phyloP scores from a whole-genome alignment of 1,140 invertebrate genomes.

The Drosophila suzukii region DNA sequence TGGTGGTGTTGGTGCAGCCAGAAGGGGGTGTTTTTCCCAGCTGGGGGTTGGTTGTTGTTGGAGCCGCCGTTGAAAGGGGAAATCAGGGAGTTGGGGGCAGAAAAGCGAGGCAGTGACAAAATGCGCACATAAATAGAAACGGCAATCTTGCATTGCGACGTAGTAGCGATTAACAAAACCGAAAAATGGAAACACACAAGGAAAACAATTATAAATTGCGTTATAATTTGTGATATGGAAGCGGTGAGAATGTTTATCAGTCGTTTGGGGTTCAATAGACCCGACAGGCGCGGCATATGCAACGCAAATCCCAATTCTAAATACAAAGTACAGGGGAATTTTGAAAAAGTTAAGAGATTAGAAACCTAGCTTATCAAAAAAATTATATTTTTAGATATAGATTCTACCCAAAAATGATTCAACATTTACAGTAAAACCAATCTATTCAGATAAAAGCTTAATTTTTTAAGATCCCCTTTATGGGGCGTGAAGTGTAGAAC shows the following conservation, averaged over 20 bases:
- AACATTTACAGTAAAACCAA: background rate
- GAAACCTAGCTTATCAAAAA: too few relatives aligned
- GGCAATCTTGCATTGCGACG: slow-evolving; percentile 59
- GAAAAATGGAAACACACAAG: slow-evolving; percentile 21
- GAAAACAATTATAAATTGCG: slow-evolving; percentile 70
- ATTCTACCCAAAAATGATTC: too few relatives aligned
- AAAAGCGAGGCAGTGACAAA: slow-evolving; percentile 44
- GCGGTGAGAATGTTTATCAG: slow-evolving; percentile 62
- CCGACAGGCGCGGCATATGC: slow-evolving; percentile 25
- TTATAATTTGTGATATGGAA: slow-evolving; percentile 63
- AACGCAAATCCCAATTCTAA: slow-evolving; percentile 54
- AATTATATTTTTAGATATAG: too few relatives aligned
- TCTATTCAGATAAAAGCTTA: background rate
- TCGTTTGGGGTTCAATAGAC: slow-evolving; percentile 61
- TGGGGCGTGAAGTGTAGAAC: background rate
- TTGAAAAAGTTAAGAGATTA: background rate
- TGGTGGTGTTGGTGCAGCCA: slow-evolving; percentile 50
- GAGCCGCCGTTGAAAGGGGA: slow-evolving; percentile 14
- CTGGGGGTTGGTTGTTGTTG: slow-evolving; percentile 67
- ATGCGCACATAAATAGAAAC: slow-evolving; percentile 37
- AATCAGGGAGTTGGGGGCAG: background rate
- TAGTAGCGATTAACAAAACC: slow-evolving; percentile 48
- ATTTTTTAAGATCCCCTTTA: background rate
- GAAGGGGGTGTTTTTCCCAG: slow-evolving; percentile 59
- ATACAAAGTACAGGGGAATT: slow-evolving; percentile 12